Evolutionary conservation across 2,113 vertebrate genomes (phyloP), one percentile per base, ranked within the genome.

Genomic region (Vidua macroura): DNA sequence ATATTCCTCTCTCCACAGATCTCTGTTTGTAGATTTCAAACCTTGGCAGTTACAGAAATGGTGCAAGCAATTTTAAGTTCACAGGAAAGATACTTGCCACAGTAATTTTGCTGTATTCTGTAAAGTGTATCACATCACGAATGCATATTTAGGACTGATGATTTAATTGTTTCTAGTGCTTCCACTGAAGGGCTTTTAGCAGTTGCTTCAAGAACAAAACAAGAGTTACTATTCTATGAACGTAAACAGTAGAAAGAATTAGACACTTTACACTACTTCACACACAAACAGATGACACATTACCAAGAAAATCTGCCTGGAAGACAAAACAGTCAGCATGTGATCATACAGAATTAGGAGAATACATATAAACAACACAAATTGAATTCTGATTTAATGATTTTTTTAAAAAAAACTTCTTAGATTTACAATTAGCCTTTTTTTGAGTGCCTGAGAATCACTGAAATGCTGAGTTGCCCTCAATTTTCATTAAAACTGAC

Each of bases 221-320:
- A 56, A 17, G 73, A 94, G 77, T 62, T 76, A 60, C 76, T 73
- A 81, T 53, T 91, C 95, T 88, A 93, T 43, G 58, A 94, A 88
- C 8, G 49, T 53, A 92, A 93, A 92, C 35, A 91, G 66, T 49
- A 92, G 69, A 66, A 93, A 93, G 85, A 89, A 91, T 94, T 88
- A 95, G 85, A 93, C 72, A 92, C 85, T 95, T 95, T 89, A 89
- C 59, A 88, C 53, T 75, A 96, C 55, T 88, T 94, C 74, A 85
- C 37, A 77, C 49, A 88, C 46, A 81, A 88, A 95, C 69, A 95
- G 72, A 94, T 94, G 89, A 96, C 88, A 93, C 39, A 70, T 67
- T 77, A 92, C 46, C 52, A 70, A 79, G 55, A 92, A 94, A 96
- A 90, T 84, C 33, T 74, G 85, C 52, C 76, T 84, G 76, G 73